Base-by-base conservation (phyloP, 2,113 vertebrate genomes). In the Istiophorus platypterus region DNA sequence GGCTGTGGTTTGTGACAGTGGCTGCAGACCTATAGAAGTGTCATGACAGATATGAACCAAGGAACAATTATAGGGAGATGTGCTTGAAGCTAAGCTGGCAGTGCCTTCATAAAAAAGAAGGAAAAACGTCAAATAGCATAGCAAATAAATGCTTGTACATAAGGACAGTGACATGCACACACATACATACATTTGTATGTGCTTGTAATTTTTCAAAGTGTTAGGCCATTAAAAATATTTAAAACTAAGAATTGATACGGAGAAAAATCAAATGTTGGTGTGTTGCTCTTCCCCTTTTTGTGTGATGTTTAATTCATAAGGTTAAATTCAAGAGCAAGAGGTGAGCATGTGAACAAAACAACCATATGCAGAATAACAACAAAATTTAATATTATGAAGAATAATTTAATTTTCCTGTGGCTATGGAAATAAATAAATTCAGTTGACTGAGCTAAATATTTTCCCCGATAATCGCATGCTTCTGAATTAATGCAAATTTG, bases 1-100 rank as follows among this genome's bases (percentile, higher is more conserved):
- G 89, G 82, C 82, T 87, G 80, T 68, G 73, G 74, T 90, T 92
- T 76, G 89, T 90, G 86, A 89, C 89, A 85, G 88, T 61, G 75
- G 82, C 81, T 81, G 65, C 56, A 77, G 91, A 91, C 83, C 82
- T 89, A 80, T 82, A 89, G 86, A 91, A 76, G 76, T 86, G 84
- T 81, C 85, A 66, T 82, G 84, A 91, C 81, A 78, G 84, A 88
- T 79, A 81, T 83, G 79, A 91, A 89, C 80, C 83, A 37, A 82
- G 24, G 80, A 89, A 90, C 87, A 92, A 90, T 93, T 93, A 90
- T 72, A 73, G 86, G 79, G 75, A 69, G 69, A 78, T 34, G 52
- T 34, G 81, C 84, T 90, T 64, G 58, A 85, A 89, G 75, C 81
- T 24, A 89, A 85, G 70, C 64, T 76, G 52, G 63, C 66, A 5